These are phyloP conservation scores for Ochotona curzoniae DNA, from an alignment of 2,113 vertebrate genomes.

Conservation along the genomic window DNA sequence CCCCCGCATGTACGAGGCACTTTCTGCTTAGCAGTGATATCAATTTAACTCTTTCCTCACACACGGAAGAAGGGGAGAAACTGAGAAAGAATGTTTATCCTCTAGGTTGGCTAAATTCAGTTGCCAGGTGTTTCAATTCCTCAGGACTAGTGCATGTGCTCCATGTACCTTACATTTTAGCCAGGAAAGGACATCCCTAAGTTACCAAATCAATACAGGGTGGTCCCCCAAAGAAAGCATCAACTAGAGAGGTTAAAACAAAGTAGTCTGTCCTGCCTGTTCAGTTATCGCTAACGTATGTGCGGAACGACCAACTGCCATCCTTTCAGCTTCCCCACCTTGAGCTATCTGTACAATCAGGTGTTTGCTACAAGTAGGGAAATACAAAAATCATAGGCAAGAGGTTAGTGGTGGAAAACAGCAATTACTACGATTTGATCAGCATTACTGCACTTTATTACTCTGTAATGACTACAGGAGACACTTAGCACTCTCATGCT, in stretches of 20 bases:
- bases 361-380: background rate
- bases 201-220: background rate
- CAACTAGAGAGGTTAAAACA: background rate
- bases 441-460: background rate
- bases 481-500: background rate
- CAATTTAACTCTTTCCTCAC: slow-evolving; percentile 59
- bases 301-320: background rate
- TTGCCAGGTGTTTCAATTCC: background rate
- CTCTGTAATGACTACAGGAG: background rate
- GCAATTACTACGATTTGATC: background rate
- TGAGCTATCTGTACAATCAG: background rate
- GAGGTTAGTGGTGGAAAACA: background rate
- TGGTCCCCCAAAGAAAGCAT: background rate
- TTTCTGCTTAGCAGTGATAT: slow-evolving; percentile 70
- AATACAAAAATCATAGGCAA: background rate
- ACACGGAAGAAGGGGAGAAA: background rate
- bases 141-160: background rate
- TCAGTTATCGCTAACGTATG: background rate
- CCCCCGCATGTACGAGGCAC: slow-evolving; percentile 77
- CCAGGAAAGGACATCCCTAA: background rate
- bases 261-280: background rate
- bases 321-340: background rate
- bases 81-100: background rate
- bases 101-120: background rate
- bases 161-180: background rate